Evolutionary conservation across 2,113 vertebrate genomes (phyloP), one percentile per base, ranked within the genome.

Genomic region (Todiramphus chloris): DNA sequence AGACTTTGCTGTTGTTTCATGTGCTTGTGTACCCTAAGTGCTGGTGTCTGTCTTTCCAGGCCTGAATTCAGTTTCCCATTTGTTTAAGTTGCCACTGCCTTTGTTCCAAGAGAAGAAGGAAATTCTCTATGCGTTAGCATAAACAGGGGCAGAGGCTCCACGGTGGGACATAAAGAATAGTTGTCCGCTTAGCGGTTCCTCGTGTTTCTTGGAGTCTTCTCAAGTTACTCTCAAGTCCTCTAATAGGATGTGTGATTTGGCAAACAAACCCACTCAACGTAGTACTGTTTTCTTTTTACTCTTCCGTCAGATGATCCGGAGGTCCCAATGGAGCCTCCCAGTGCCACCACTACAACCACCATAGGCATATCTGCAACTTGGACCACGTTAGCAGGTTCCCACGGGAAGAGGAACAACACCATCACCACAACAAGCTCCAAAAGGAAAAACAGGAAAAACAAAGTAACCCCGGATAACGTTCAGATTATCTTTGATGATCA

Each of bases 361-460:
- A 99, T 99, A 79, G 99, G 99, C 75, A 99, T 99, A 96, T 99
- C 99, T 77, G 99, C 99, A 94, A 99, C 99, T 90, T 99, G 99
- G 98, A 98, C 99, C 76, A 99, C 99, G 14, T 98, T 99, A 97
- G 98, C 99, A 70, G 99, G 98, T 76, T 98, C 98, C 95, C 99
- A 99, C 64, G 99, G 99, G 73, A 99, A 99, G 98, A 98, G 99
- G 94, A 99, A 99, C 53, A 99, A 98, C 55, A 99, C 99, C 93
- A 98, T 99, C 95, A 99, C 99, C 80, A 99, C 99, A n/a, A 98
- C 98, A 23, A 99, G 98, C 97, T 98, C 98, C 95, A 99, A 99
- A 97, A 99, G 99, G 88, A 99, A 99, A 98, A 99, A 98, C 98
- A 99, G 99, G 97, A 99, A 99, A 98, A 99, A 99, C 97, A 99